phyloP scores from a whole-genome alignment of 2,888 invertebrate genomes.

The Melipona beecheii region DNA sequence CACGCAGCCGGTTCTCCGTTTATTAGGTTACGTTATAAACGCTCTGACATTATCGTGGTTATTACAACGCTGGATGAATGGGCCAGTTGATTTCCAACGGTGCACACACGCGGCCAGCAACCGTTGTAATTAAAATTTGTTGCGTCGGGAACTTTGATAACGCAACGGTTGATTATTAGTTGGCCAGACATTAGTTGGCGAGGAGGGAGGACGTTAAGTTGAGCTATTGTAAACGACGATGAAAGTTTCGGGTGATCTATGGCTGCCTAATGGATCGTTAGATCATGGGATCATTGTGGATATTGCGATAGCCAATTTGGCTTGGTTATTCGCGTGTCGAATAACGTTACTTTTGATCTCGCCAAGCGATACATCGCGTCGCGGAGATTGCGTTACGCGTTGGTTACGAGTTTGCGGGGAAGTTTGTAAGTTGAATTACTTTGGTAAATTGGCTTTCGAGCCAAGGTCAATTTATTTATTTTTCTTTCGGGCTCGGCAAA shows the following conservation, averaged over 20 bases:
- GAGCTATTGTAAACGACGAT: not conserved
- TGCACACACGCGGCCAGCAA: not conserved
- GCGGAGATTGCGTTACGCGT: not conserved
- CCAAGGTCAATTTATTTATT: not conserved
- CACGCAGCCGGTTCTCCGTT: not conserved
- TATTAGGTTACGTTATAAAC: conserved; percentile 3
- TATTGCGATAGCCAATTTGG: not conserved
- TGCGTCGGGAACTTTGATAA: conserved; percentile 16
- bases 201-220: not conserved
- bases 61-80: conserved; percentile 2
- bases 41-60: conserved; percentile 14
- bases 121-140: conserved; percentile 26
- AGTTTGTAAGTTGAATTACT: conserved; percentile 1
- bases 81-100: not conserved
- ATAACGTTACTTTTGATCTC: not conserved
- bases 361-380: not conserved
- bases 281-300: not conserved
- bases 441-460: not conserved
- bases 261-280: not conserved
- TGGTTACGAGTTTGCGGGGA: not conserved
- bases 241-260: conserved; percentile 6
- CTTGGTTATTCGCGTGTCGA: not conserved
- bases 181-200: not conserved
- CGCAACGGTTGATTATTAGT: not conserved
- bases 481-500: too few relatives aligned